Conservation (phyloP, 2,888 invertebrate species). For the Pachycephus smyrnensis region DNA sequence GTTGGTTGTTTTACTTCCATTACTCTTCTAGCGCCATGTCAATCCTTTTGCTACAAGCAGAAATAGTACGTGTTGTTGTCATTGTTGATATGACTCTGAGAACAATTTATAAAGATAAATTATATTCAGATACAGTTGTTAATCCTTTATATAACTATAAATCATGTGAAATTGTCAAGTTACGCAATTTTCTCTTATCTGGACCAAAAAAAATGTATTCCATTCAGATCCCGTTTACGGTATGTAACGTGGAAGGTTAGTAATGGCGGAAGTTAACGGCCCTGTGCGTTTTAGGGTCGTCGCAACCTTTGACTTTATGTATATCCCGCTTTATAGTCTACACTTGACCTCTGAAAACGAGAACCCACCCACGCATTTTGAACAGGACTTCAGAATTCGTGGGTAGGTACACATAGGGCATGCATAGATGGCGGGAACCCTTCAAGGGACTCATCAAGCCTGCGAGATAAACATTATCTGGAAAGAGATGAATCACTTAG, state of each 20-base stretch:
- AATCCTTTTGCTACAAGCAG: not conserved
- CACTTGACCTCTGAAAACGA: constrained; percentile 29
- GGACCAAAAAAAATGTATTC: not conserved
- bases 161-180: not conserved
- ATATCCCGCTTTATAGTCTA: not conserved
- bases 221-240: not conserved
- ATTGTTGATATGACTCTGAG: too few relatives aligned
- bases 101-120: not conserved
- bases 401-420: constrained; percentile 46
- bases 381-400: constrained; percentile 57
- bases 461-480: not conserved
- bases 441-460: not conserved
- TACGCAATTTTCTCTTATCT: not conserved
- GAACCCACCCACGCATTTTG: constrained; percentile 57
- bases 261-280: not conserved
- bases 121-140: not conserved
- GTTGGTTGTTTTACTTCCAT: not conserved
- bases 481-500: not conserved
- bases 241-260: not conserved
- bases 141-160: too few relatives aligned
- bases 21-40: constrained; percentile 19
- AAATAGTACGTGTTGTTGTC: not conserved
- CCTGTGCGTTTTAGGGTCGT: not conserved
- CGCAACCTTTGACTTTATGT: not conserved
- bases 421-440: not conserved